These are phyloP conservation scores for Osmerus eperlanus DNA, from an alignment of 2,113 vertebrate genomes.

Conservation along the genomic window DNA sequence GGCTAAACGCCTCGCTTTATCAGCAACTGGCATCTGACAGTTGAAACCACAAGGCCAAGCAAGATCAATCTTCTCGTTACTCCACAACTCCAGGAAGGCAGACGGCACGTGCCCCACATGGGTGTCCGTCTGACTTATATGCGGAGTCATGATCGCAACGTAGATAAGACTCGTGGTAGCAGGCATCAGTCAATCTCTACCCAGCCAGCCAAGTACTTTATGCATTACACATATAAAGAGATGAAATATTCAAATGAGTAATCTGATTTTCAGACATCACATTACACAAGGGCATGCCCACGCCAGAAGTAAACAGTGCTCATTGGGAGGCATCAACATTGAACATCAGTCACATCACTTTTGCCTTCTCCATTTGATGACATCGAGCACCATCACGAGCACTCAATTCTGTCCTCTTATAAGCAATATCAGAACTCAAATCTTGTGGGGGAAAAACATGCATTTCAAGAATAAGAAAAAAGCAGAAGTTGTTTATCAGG, in stretches of 20 bases:
- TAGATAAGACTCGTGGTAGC: constrained; percentile 30
- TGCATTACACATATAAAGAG: constrained; percentile 56
- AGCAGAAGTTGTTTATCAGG: constrained; percentile 66
- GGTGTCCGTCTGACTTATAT: constrained; percentile 25
- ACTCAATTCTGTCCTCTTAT: constrained; percentile 50
- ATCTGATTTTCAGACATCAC: neutral
- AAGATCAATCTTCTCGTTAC: constrained; percentile 40
- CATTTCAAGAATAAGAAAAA: constrained; percentile 71
- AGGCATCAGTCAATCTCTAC: constrained; percentile 45
- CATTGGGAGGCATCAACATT: constrained; percentile 63
- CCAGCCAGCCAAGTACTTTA: constrained; percentile 54
- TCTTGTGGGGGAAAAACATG: constrained; percentile 69
- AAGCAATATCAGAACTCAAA: constrained; percentile 66
- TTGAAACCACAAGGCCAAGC: constrained; percentile 50
- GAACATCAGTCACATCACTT: constrained; percentile 63
- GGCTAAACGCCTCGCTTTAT: constrained; percentile 48
- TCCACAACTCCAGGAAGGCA: constrained; percentile 39
- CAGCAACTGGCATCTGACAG: constrained; percentile 45
- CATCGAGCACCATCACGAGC: constrained; percentile 46
- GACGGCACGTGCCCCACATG: constrained; percentile 34
- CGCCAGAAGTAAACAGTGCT: constrained; percentile 68
- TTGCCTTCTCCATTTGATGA: constrained; percentile 41
- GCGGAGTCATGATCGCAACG: constrained; percentile 24
- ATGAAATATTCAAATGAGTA: constrained; percentile 47
- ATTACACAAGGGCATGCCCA: constrained; percentile 57